These are phyloP conservation scores for Poeciliopsis prolifica DNA, from an alignment of 2,113 vertebrate genomes.

Conservation along the genomic window DNA sequence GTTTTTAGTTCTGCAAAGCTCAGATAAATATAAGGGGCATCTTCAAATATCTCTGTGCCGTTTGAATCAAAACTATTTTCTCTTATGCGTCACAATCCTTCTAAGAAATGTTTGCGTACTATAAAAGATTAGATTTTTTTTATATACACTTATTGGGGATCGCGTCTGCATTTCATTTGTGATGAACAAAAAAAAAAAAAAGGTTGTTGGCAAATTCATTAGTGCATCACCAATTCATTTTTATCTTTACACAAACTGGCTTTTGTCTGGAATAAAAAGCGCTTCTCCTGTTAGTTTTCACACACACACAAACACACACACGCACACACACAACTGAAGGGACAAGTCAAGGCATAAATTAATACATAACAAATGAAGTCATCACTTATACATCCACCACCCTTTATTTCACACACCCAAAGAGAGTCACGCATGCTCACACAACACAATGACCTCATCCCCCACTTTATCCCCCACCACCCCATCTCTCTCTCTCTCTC, in stretches of 20 bases:
- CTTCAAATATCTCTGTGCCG: background rate
- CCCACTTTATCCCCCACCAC: constrained; percentile 49
- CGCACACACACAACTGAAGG: constrained; percentile 13
- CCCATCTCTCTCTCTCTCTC: constrained; percentile 55
- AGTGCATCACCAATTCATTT: background rate
- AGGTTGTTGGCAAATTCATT: background rate
- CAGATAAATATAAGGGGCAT: background rate
- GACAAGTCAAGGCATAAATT: constrained; percentile 61
- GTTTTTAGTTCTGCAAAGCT: background rate
- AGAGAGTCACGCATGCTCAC: constrained; percentile 71
- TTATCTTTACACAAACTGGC: background rate
- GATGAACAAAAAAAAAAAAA: too few relatives aligned
- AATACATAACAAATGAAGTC: constrained; percentile 71
- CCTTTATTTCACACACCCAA: constrained; percentile 58
- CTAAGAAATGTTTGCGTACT: background rate
- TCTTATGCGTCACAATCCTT: background rate
- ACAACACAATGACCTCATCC: constrained; percentile 76
- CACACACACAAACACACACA: constrained; percentile 5
- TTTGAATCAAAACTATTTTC: background rate
- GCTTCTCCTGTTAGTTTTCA: constrained; percentile 1
- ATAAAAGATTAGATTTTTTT: background rate
- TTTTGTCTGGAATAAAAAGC: background rate
- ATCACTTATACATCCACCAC: constrained; percentile 50
- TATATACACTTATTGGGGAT: background rate
- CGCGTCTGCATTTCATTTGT: background rate